phyloP scores from a whole-genome alignment of 2,113 vertebrate genomes.

The Fregata magnificens region DNA sequence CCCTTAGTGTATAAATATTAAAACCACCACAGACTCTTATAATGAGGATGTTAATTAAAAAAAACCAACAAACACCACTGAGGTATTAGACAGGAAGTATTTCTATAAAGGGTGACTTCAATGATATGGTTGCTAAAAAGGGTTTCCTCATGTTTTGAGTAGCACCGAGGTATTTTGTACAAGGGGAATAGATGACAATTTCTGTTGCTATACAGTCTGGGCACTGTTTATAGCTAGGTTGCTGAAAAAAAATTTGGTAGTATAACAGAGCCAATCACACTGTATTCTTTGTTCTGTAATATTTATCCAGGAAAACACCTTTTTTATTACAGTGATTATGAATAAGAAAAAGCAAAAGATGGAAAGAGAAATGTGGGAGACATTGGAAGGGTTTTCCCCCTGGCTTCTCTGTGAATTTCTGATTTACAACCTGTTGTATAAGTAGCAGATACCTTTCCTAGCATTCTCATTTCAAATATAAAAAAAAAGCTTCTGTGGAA shows the following conservation, averaged over 20 bases:
- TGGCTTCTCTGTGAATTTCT: background rate
- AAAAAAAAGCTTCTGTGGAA: background rate
- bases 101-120: background rate
- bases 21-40: background rate
- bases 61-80: background rate
- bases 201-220: background rate
- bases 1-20: background rate
- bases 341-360: background rate
- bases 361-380: background rate
- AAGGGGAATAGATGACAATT: background rate
- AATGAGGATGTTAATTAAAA: background rate
- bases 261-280: background rate
- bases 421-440: slow-evolving; percentile 17
- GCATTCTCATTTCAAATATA: slow-evolving; percentile 20
- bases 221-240: background rate
- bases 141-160: background rate
- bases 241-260: background rate
- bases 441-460: slow-evolving; percentile 22
- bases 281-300: background rate
- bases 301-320: background rate
- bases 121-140: background rate
- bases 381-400: background rate
- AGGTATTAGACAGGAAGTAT: background rate
- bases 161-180: background rate
- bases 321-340: background rate